phyloP scores from a whole-genome alignment of 2,113 vertebrate genomes.

The Pao palembangensis region DNA sequence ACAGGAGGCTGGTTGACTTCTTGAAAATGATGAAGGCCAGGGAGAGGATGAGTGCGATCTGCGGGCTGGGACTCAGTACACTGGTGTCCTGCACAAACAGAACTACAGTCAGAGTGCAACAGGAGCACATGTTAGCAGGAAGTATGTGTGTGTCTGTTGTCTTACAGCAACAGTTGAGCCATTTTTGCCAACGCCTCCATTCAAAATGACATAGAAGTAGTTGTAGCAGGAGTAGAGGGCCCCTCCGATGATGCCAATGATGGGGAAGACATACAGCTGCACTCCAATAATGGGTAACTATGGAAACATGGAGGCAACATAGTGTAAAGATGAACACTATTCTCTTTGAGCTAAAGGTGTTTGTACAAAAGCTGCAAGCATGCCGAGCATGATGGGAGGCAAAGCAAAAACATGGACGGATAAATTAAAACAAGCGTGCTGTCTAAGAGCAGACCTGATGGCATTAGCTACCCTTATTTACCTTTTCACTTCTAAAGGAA shows the following conservation, averaged over 20 bases:
- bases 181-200: constrained; percentile 94
- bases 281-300: constrained; percentile 82
- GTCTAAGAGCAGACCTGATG: constrained; percentile 62
- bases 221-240: constrained; percentile 86
- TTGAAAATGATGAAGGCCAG: constrained; percentile 93
- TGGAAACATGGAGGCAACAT: constrained; percentile 19
- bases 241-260: constrained; percentile 85
- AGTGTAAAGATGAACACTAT: too few species aligned
- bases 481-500: constrained; percentile 73
- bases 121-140: background rate
- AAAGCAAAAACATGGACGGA: constrained; percentile 57
- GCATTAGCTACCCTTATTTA: constrained; percentile 68
- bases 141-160: background rate
- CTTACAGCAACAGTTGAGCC: constrained; percentile 97
- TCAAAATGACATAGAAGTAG: constrained; percentile 93
- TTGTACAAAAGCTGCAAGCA: constrained; percentile 55
- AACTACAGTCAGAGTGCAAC: background rate
- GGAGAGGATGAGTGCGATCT: constrained; percentile 86
- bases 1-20: constrained; percentile 88
- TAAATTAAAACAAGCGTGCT: constrained; percentile 58
- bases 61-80: constrained; percentile 89
- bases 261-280: constrained; percentile 80
- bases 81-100: constrained; percentile 85
- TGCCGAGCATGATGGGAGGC: constrained; percentile 62
- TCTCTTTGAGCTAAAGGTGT: background rate